A percentile compares a stretch with the other conserved stretches of the same genome.
These are phyloP conservation scores for Lacerta agilis DNA, from an alignment of 2,797 vertebrate genomes.

Conservation along the genomic window DNA sequence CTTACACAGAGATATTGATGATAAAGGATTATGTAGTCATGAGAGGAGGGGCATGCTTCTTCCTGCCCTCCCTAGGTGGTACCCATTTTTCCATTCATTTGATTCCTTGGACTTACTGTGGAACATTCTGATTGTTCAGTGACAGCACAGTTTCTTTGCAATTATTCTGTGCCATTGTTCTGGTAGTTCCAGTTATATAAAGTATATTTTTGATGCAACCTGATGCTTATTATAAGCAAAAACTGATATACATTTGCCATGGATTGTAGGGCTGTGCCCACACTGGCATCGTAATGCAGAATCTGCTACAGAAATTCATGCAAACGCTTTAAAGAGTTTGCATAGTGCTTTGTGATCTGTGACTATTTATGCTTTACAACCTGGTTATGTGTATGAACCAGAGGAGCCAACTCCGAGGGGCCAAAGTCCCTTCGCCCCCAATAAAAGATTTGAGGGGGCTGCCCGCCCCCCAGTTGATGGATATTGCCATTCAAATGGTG, in stretches of 20 bases:
- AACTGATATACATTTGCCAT: neutral
- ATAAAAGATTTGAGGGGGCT: no score
- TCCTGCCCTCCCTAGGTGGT: neutral
- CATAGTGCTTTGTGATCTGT: neutral
- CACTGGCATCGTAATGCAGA: neutral
- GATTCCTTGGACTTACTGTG: neutral
- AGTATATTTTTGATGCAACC: neutral
- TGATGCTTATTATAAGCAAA: neutral
- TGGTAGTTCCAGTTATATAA: neutral
- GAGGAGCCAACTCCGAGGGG: no score
- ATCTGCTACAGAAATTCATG: neutral
- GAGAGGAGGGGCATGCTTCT: neutral
- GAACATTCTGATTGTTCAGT: neutral
- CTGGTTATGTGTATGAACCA: neutral
- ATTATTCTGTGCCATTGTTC: neutral
- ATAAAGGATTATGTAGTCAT: neutral
- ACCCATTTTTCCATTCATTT: neutral
- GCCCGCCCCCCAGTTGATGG: no score
- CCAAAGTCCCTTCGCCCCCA: no score
- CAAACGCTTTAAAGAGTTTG: neutral
- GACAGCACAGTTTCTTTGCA: neutral
- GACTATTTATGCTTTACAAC: neutral
- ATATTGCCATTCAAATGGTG: no score
- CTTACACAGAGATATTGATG: neutral
- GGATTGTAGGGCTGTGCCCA: neutral